These are phyloP conservation scores for Paralinhomoeus sp. DNA, from an alignment of 2,888 invertebrate species.

Conservation along the genomic window DNA sequence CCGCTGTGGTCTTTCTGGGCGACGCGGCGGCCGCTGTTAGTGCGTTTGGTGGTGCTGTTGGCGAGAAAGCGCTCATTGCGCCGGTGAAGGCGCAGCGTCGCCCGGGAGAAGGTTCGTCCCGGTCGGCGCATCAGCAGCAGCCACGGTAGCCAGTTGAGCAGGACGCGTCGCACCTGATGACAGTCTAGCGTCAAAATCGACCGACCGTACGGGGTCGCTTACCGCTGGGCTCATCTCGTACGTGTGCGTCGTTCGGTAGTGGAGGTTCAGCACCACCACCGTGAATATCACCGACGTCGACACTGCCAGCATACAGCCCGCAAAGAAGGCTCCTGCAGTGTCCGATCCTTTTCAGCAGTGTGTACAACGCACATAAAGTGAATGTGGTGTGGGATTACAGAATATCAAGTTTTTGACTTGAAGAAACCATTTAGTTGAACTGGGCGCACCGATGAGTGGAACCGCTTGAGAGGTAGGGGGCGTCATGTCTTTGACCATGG, in stretches of 20 bases:
- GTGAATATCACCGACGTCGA: constrained; percentile 17
- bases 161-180: constrained; percentile 11
- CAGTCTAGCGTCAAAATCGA: too few relatives aligned
- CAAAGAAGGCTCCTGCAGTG: constrained; percentile 17
- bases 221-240: constrained; percentile 21
- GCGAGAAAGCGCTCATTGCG: too few relatives aligned
- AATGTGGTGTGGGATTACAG: background rate
- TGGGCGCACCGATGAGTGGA: constrained; percentile 66
- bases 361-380: background rate
- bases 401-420: background rate
- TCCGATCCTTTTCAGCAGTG: background rate
- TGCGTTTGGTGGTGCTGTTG: too few relatives aligned
- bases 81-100: too few relatives aligned
- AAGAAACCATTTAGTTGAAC: background rate
- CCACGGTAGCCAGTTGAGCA: constrained; percentile 24
- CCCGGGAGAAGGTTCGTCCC: constrained; percentile 10
- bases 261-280: constrained; percentile 20
- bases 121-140: constrained; percentile 22
- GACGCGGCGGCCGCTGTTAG: too few relatives aligned
- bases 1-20: too few relatives aligned
- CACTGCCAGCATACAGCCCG: constrained; percentile 12
- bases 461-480: constrained; percentile 96
- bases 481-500: constrained; percentile 89
- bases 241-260: constrained; percentile 15
- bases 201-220: too few relatives aligned